Conservation (phyloP, 2,113 vertebrate genomes). For the Protobothrops flavoviridis region DNA sequence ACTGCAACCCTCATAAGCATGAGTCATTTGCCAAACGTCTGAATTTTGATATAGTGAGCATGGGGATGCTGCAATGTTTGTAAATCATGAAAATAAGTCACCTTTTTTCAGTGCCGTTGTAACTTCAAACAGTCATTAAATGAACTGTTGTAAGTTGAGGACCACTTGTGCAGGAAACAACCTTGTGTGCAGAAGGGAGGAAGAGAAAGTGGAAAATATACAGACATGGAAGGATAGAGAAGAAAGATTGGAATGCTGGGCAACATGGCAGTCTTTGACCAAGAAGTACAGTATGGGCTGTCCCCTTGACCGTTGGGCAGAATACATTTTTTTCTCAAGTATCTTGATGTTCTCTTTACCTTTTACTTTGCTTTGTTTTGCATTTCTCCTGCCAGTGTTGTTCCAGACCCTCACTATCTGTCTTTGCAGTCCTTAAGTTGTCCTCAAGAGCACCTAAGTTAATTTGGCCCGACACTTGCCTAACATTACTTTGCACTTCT, state of each 20-base stretch:
- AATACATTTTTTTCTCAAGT: background rate
- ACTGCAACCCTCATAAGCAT: too few species aligned
- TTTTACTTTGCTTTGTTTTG: background rate
- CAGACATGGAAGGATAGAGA: background rate
- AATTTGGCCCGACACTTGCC: background rate
- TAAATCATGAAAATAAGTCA: too few species aligned
- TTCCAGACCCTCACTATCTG: background rate
- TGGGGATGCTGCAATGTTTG: too few species aligned
- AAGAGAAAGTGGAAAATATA: background rate
- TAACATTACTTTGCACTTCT: background rate
- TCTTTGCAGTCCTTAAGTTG: background rate
- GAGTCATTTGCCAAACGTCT: too few species aligned
- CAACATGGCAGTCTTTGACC: background rate
- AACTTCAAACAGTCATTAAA: too few species aligned
- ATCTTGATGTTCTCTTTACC: background rate
- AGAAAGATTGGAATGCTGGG: background rate
- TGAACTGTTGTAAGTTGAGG: too few species aligned
- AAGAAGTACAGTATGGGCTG: background rate
- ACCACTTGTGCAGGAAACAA: background rate
- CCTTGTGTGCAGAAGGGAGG: background rate
- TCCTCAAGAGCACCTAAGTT: background rate
- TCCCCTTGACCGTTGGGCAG: background rate
- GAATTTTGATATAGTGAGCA: too few species aligned
- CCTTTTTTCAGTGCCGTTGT: too few species aligned
- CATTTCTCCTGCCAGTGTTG: background rate